Base-by-base conservation (phyloP, 2,113 vertebrate genomes). In the Guaruba guarouba region DNA sequence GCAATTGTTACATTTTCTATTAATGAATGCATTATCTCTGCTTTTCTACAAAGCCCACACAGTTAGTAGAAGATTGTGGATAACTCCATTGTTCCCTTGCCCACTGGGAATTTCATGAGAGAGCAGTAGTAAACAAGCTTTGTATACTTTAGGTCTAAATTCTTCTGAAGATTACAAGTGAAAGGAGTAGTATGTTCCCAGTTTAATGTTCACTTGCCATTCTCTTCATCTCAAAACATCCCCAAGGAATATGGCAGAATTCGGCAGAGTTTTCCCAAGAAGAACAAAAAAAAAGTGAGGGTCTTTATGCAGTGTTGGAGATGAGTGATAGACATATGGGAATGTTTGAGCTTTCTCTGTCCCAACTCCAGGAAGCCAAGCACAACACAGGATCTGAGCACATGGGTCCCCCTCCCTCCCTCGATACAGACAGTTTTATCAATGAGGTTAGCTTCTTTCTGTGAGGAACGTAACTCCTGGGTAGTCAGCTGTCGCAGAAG, bases 21-120 rank as follows among this genome's bases (percentile, higher is more conserved):
- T 82, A 91, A 89, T 91, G 88, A 95, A 92, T 44, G 66, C 48
- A 82, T 79, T 93, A 96, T 95, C 80, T 92, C 76, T 94, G 88
- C 39, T 90, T 90, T 90, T 75, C 61, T 88, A 86, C 70, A 92
- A 93, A 95, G 92, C 88, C 91, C 92, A 90, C 92, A 97, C 52
- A 93, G 93, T 91, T 78, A 88, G 77, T 89, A 62, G 90, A 93
- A 92, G 76, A 89, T 43, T 87, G 73, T 7, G 44, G 86, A 79
- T 79, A 91, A 94, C 52, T 88, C 95, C 63, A 93, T 96, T 97
- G 95, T 96, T 93, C 52, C 44, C 64, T 82, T 82, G 35, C 37
- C 48, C 25, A 27, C 7, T 84, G 90, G 70, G 93, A 90, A 92
- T 81, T 88, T 59, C 79, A 44, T 55, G 62, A 86, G 82, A 86